Evolutionary conservation across 2,888 invertebrate species (phyloP).

Genomic region (Portevinia maculata): DNA sequence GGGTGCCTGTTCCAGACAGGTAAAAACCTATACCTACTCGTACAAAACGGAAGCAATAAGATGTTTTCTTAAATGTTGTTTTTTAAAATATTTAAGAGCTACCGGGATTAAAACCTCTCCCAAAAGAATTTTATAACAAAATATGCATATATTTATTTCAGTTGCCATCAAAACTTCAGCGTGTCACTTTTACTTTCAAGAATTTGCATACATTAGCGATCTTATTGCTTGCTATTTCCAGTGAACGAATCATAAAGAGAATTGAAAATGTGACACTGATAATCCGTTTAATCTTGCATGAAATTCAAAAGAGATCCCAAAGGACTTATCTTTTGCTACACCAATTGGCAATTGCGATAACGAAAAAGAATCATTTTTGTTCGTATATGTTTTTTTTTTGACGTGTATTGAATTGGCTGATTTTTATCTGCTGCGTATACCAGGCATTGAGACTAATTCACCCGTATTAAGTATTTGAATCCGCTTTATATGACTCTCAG

Average conservation of each 20-base stretch:
- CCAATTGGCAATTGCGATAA: slow-evolving; percentile 30
- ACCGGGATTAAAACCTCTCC: too few species aligned
- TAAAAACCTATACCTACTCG: too few species aligned
- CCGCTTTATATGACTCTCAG: slow-evolving; percentile 10
- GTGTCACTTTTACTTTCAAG: slow-evolving; percentile 35
- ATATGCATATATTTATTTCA: not conserved
- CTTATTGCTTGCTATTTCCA: not conserved
- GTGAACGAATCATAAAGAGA: slow-evolving; percentile 54
- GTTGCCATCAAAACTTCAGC: slow-evolving; percentile 20
- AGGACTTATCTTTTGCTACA: slow-evolving; percentile 45
- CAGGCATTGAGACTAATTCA: slow-evolving; percentile 43
- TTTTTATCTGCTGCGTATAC: slow-evolving; percentile 34
- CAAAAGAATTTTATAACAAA: too few species aligned
- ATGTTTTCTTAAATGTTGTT: too few species aligned
- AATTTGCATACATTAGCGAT: slow-evolving; percentile 52
- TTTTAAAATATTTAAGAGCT: too few species aligned
- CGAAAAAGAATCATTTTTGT: slow-evolving; percentile 49
- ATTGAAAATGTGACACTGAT: slow-evolving; percentile 72
- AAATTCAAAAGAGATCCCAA: slow-evolving; percentile 64
- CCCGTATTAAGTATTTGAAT: slow-evolving; percentile 36
- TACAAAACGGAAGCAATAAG: too few species aligned
- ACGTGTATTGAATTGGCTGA: slow-evolving; percentile 42
- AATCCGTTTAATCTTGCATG: slow-evolving; percentile 72
- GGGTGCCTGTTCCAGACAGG: too few species aligned
- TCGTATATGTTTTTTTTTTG: slow-evolving; percentile 5